These are phyloP conservation scores for Poeciliopsis paucimaculata DNA, from an alignment of 2,797 vertebrate species.

Conservation along the genomic window DNA sequence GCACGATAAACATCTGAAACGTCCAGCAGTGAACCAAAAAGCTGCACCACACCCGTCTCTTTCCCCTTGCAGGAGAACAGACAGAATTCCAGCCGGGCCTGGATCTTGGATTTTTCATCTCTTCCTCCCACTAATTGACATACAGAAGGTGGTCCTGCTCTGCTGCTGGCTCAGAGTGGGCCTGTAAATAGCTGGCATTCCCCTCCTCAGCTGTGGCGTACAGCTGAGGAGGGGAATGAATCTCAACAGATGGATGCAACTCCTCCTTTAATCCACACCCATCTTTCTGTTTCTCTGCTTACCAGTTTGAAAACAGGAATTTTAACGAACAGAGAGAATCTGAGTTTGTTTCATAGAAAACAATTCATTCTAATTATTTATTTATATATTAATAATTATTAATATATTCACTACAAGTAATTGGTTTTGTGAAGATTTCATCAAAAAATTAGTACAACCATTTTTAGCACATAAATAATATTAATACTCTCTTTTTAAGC, in stretches of 20 bases:
- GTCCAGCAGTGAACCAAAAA: slow-evolving; percentile 55
- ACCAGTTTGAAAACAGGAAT: neutral
- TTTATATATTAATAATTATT: no score
- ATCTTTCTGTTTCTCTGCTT: slow-evolving; percentile 8
- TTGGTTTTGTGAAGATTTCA: neutral
- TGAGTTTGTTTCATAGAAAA: neutral
- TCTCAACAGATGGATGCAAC: slow-evolving; percentile 62
- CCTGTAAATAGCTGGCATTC: slow-evolving; percentile 74
- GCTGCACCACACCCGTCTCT: slow-evolving; percentile 49
- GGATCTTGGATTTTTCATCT: slow-evolving; percentile 46
- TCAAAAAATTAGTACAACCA: neutral
- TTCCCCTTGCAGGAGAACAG: slow-evolving; percentile 34
- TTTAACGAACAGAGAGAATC: neutral
- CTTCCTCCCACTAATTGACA: slow-evolving; percentile 56
- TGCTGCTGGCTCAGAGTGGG: slow-evolving; percentile 55
- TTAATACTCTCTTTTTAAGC: neutral
- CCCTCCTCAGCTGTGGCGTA: slow-evolving; percentile 66
- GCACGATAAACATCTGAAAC: slow-evolving; percentile 72
- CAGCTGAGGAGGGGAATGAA: slow-evolving; percentile 73
- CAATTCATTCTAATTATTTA: neutral
- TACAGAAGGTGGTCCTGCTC: slow-evolving; percentile 42
- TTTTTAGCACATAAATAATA: neutral
- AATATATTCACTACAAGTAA: neutral
- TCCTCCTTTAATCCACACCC: slow-evolving; percentile 65
- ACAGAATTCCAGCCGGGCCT: slow-evolving; percentile 59